phyloP scores from a whole-genome alignment of 2,797 vertebrate species.

The Typhlichthys subterraneus region DNA sequence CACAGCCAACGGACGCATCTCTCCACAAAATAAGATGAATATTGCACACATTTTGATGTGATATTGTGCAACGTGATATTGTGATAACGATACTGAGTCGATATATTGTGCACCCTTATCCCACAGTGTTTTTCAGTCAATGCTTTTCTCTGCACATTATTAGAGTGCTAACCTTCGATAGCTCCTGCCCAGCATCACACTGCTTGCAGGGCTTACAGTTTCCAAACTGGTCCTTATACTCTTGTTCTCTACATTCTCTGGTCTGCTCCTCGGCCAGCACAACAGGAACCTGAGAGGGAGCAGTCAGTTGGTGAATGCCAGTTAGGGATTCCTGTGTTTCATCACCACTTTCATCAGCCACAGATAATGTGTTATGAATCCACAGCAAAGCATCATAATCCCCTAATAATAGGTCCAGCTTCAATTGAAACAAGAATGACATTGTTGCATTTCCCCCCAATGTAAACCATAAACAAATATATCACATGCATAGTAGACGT shows the following conservation, averaged over 20 bases:
- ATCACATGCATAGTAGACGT: too few species aligned
- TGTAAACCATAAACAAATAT: too few species aligned
- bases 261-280: conserved; percentile 82
- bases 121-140: not conserved
- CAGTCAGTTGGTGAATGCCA: conserved; percentile 36
- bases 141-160: too few species aligned
- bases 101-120: too few species aligned
- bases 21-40: too few species aligned
- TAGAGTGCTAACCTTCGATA: conserved; percentile 86
- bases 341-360: conserved; percentile 42
- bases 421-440: conserved; percentile 32
- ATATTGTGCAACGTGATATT: too few species aligned
- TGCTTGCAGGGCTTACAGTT: conserved; percentile 88
- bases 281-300: conserved; percentile 62
- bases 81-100: too few species aligned
- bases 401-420: conserved; percentile 26
- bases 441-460: conserved; percentile 11
- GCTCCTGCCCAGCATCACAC: conserved; percentile 93
- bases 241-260: conserved; percentile 91
- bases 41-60: too few species aligned
- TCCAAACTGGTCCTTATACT: conserved; percentile 88
- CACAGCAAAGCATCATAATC: conserved; percentile 23
- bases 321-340: conserved; percentile 59
- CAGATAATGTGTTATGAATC: conserved; percentile 31
- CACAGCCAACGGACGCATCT: too few species aligned